These are phyloP conservation scores for Megalurothrips usitatus DNA, from an alignment of 2,888 invertebrate genomes.

Conservation along the genomic window DNA sequence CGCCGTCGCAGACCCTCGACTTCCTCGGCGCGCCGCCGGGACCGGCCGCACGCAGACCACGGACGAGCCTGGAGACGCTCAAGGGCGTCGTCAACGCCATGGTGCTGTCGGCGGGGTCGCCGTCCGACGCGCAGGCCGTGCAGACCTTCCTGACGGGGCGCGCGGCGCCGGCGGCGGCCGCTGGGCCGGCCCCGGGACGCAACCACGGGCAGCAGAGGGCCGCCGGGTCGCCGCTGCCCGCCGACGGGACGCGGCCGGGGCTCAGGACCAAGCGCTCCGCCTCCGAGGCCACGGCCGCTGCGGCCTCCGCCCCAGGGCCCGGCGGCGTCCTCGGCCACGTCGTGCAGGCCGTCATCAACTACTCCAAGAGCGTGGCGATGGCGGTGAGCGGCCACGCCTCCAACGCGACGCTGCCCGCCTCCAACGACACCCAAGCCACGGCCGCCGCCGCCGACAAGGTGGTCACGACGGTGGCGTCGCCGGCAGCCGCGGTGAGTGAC, in stretches of 20 bases:
- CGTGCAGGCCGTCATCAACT: conserved; percentile 38
- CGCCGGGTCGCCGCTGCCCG: conserved; percentile 30
- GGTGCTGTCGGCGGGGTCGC: background rate
- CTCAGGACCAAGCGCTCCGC: conserved; percentile 39
- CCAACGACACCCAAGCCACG: background rate
- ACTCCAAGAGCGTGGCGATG: background rate
- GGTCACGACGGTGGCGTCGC: background rate
- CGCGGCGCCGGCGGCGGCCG: conserved; percentile 35
- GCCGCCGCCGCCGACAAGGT: background rate
- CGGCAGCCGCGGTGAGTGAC: background rate
- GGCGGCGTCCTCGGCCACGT: conserved; percentile 37
- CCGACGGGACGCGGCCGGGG: conserved; percentile 35
- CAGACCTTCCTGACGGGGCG: conserved; percentile 44
- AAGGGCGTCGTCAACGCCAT: conserved; percentile 7
- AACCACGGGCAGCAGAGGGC: conserved; percentile 40
- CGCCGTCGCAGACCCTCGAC: conserved; percentile 4
- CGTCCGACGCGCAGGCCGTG: conserved; percentile 41
- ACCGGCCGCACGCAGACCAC: background rate
- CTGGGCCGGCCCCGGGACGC: conserved; percentile 46
- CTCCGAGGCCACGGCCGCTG: conserved; percentile 35
- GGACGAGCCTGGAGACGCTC: conserved; percentile 5
- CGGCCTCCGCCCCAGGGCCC: conserved; percentile 36
- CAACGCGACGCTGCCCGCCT: background rate
- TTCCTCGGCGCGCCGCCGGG: background rate
- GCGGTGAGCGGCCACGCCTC: background rate